Evolutionary conservation across 1,140 invertebrate species (phyloP).

Genomic region (Heterodera carotae): DNA sequence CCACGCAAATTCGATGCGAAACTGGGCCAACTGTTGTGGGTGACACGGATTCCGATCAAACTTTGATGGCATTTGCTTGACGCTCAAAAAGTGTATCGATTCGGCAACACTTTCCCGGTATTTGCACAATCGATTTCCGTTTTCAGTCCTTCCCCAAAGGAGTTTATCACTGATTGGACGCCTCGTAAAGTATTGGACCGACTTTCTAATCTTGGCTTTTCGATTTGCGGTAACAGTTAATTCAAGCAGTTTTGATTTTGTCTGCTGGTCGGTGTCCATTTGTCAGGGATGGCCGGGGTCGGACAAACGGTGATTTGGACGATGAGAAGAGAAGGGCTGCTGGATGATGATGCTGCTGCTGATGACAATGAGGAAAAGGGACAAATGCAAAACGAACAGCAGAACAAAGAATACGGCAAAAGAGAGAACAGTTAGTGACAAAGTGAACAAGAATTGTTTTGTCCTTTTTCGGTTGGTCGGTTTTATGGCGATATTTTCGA

Average conservation of each 20-base stretch:
- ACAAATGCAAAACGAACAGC: too few relatives aligned
- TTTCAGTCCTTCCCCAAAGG: not conserved
- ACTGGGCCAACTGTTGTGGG: conserved; percentile 39
- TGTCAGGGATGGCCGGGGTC: conserved; percentile 26
- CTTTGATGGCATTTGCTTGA: conserved; percentile 27
- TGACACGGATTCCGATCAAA: conserved; percentile 32
- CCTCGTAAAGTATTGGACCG: conserved; percentile 30
- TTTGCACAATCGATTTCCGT: not conserved
- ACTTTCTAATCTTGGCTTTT: conserved; percentile 21
- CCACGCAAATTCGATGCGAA: conserved; percentile 38
- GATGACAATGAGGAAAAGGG: not conserved
- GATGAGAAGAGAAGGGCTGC: conserved; percentile 14
- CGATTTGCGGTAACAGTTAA: conserved; percentile 6
- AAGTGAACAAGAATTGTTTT: too few relatives aligned
- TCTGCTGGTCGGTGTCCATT: not conserved
- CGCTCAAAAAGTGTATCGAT: conserved; percentile 15
- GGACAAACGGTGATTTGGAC: conserved; percentile 37
- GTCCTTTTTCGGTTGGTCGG: too few relatives aligned
- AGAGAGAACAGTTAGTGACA: too few relatives aligned
- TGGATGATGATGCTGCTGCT: too few relatives aligned
- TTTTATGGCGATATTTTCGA: too few relatives aligned
- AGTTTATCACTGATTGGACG: conserved; percentile 28
- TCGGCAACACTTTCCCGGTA: conserved; percentile 30
- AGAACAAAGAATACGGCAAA: too few relatives aligned
- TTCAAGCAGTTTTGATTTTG: not conserved